Percentiles rank a stretch among this genome's conserved stretches.
phyloP scores from a whole-genome alignment of 2,113 vertebrate genomes.

The Channa argus region DNA sequence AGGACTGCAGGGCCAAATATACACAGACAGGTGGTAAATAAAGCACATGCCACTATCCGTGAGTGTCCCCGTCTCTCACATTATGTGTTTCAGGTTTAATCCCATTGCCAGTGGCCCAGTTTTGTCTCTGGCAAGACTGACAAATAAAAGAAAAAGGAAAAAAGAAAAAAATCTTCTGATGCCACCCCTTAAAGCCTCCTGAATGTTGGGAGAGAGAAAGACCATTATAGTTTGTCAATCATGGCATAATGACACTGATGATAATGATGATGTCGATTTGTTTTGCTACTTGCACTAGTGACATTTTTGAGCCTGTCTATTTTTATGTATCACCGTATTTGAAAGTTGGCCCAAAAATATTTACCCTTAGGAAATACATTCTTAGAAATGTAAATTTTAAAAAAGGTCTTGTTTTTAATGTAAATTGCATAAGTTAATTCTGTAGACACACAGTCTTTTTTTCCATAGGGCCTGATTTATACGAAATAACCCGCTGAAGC shows the following conservation, averaged over 20 bases:
- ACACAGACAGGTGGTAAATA: constrained; percentile 46
- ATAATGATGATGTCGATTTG: constrained; percentile 31
- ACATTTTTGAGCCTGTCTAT: not conserved
- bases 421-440: not conserved
- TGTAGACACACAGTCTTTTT: not conserved
- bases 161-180: constrained; percentile 21
- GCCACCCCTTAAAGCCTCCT: constrained; percentile 16
- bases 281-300: constrained; percentile 9
- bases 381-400: constrained; percentile 4
- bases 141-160: constrained; percentile 13
- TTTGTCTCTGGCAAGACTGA: constrained; percentile 33
- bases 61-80: constrained; percentile 35
- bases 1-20: constrained; percentile 15
- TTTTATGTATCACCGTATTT: constrained; percentile 5
- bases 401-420: not conserved
- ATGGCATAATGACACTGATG: constrained; percentile 10
- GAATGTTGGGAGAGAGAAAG: not conserved
- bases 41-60: constrained; percentile 25
- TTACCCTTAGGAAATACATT: not conserved
- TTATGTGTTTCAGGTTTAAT: constrained; percentile 24
- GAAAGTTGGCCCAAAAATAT: not conserved
- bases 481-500: not conserved
- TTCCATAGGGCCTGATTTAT: not conserved
- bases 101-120: constrained; percentile 32
- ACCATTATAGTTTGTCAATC: constrained; percentile 34